Evolutionary conservation across 1,140 invertebrate species (phyloP).

Genomic region (Drosophila sulfurigaster): DNA sequence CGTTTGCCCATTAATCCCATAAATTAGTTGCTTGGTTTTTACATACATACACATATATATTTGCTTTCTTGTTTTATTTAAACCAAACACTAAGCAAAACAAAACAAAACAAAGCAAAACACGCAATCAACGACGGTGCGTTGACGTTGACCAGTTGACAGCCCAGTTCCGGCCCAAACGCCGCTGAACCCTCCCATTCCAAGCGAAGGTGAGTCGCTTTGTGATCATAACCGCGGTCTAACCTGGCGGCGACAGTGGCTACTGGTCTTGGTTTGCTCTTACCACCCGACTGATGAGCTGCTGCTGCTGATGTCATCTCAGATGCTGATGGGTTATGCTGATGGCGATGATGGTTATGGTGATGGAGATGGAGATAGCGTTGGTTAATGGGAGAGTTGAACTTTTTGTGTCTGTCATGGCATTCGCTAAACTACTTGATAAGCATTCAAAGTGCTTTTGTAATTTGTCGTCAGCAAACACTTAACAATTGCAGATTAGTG

Average conservation of each 20-base stretch:
- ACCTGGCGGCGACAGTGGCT: slow-evolving; percentile 4
- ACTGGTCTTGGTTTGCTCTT: slow-evolving; percentile 40
- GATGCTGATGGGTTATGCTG: neutral
- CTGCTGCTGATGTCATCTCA: slow-evolving; percentile 45
- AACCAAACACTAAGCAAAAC: slow-evolving; percentile 40
- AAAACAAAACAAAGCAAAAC: slow-evolving; percentile 25
- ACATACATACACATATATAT: neutral
- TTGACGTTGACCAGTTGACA: slow-evolving; percentile 50
- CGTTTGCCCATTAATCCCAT: slow-evolving; percentile 47
- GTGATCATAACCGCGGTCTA: neutral
- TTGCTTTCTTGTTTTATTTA: slow-evolving; percentile 25
- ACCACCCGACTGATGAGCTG: slow-evolving; percentile 10
- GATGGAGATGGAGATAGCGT: neutral
- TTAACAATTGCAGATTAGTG: neutral
- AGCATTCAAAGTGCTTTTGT: slow-evolving; percentile 4
- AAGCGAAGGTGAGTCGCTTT: slow-evolving; percentile 49
- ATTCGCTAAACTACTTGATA: slow-evolving; percentile 5
- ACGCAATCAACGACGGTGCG: slow-evolving; percentile 32
- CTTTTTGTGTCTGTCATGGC: slow-evolving; percentile 24
- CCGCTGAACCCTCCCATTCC: slow-evolving; percentile 22
- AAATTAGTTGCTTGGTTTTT: slow-evolving; percentile 40
- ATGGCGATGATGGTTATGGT: neutral
- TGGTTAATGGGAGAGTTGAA: slow-evolving; percentile 20
- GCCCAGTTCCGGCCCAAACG: slow-evolving; percentile 49
- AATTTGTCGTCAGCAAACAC: slow-evolving; percentile 22